Conservation (phyloP, 2,113 vertebrate species). For the Ifrita kowaldi region DNA sequence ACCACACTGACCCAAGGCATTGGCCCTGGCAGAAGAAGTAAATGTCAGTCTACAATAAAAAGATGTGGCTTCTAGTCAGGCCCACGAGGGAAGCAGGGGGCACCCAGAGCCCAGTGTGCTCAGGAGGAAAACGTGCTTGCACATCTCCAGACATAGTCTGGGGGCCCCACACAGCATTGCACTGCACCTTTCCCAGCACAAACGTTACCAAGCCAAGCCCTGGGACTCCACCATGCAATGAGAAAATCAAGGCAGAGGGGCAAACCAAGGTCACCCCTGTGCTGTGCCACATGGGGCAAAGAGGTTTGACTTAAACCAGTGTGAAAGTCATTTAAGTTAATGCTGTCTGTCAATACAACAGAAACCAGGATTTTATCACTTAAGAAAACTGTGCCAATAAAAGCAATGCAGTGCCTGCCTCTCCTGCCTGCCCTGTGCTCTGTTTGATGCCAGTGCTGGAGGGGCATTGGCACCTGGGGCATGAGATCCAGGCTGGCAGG, state of each 20-base stretch:
- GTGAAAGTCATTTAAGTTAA: not conserved
- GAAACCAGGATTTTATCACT: not conserved
- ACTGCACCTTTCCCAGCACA: not conserved
- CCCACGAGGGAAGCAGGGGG: not conserved
- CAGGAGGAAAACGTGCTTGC: not conserved
- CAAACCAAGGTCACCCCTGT: not conserved
- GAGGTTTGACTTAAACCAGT: not conserved
- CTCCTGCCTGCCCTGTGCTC: not conserved
- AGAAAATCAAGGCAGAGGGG: not conserved
- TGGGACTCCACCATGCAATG: not conserved
- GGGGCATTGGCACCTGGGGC: not conserved
- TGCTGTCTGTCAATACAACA: not conserved
- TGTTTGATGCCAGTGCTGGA: not conserved
- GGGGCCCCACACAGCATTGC: accelerated
- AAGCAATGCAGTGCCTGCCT: not conserved
- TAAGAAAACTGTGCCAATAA: not conserved
- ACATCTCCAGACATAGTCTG: not conserved
- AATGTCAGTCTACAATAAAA: accelerated
- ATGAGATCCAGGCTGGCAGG: not conserved
- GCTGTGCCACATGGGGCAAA: not conserved
- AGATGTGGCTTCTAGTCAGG: not conserved
- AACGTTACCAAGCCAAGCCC: not conserved
- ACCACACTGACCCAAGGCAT: not conserved
- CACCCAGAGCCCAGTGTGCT: not conserved
- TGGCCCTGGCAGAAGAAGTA: not conserved